Conservation (phyloP, 2,113 vertebrate species). For the Archocentrus centrarchus region DNA sequence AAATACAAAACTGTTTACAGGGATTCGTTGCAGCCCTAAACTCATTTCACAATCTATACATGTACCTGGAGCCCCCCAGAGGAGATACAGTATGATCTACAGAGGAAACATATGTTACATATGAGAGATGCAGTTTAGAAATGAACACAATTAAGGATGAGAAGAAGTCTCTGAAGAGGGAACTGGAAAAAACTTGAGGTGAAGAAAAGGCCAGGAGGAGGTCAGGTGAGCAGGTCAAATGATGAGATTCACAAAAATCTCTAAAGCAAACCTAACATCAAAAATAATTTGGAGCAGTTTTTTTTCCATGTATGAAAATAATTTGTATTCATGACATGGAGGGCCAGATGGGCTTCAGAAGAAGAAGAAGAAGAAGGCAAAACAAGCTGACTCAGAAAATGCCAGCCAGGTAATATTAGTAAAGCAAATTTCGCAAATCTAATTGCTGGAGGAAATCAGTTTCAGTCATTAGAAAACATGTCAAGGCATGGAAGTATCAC, state of each 20-base stretch:
- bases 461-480: not conserved
- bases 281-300: not conserved
- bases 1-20: not conserved
- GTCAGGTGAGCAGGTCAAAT: not conserved
- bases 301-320: not conserved
- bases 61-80: not conserved
- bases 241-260: not conserved
- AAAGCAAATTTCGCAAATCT: not conserved
- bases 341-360: conserved; percentile 11
- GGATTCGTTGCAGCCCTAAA: not conserved
- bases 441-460: not conserved
- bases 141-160: not conserved
- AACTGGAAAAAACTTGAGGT: not conserved
- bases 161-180: not conserved
- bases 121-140: not conserved
- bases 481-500: not conserved
- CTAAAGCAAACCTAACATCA: not conserved
- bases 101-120: not conserved
- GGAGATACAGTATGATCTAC: not conserved
- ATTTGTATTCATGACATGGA: not conserved
- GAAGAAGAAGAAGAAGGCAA: not conserved
- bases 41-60: not conserved
- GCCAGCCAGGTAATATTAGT: conserved; percentile 9
- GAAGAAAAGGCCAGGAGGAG: not conserved
- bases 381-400: not conserved